A percentile compares a stretch with the other conserved stretches of the same genome.
Evolutionary conservation across 2,113 vertebrate genomes (phyloP).

Genomic region (Percopsis transmontana): DNA sequence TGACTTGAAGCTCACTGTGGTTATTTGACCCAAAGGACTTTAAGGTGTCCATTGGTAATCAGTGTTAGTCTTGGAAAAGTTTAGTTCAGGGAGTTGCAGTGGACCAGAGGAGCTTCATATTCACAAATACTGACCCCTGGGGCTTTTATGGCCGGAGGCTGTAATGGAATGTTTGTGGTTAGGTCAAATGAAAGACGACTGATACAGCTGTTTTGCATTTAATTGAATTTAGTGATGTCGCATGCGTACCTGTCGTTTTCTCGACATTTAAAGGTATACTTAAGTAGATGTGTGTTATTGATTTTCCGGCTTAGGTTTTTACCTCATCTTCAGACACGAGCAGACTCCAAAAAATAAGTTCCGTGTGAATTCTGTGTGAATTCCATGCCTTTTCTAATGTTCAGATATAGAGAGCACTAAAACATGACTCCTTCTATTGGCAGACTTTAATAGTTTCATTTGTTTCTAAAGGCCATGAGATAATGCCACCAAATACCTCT

Average conservation of each 20-base stretch:
- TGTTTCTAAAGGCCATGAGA: background rate
- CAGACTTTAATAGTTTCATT: background rate
- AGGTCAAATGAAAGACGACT: constrained; percentile 64
- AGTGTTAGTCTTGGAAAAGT: constrained; percentile 49
- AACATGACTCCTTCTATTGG: no score
- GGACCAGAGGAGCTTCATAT: constrained; percentile 52
- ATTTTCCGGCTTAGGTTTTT: no score
- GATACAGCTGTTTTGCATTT: constrained; percentile 39
- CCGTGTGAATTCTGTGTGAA: no score
- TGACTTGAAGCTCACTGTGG: constrained; percentile 11
- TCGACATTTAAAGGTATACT: constrained; percentile 9
- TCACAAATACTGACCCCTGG: constrained; percentile 36
- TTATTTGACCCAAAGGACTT: constrained; percentile 48
- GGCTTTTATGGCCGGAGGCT: constrained; percentile 48
- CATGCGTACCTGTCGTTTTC: background rate
- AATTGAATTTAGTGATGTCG: constrained; percentile 38
- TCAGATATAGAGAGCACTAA: no score
- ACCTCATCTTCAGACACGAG: no score
- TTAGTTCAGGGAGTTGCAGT: constrained; percentile 50
- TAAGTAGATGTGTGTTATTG: no score
- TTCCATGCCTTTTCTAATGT: no score
- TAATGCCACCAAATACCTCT: constrained; percentile 14
- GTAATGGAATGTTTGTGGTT: constrained; percentile 55
- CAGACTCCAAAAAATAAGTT: no score
- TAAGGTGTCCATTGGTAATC: constrained; percentile 40